Evolutionary conservation across 1,140 invertebrate species (phyloP).

Genomic region (Diorhabda elongata): DNA sequence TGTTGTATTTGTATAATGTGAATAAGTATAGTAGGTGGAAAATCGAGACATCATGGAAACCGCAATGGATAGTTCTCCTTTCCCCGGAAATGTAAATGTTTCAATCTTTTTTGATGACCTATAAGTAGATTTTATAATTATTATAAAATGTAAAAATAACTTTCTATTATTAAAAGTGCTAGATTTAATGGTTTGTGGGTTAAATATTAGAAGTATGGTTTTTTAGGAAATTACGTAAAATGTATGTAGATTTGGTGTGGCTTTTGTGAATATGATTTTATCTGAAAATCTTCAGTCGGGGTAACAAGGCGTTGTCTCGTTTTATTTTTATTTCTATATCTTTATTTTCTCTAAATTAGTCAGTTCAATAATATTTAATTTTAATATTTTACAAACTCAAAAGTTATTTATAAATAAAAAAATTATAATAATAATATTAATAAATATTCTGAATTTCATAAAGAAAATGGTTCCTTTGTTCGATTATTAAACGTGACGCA

Average conservation of each 20-base stretch:
- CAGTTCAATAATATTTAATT: no score
- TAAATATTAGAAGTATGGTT: background rate
- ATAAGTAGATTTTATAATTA: conserved; percentile 15
- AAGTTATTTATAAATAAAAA: no score
- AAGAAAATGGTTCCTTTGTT: no score
- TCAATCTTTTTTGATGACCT: conserved; percentile 17
- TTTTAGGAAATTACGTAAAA: background rate
- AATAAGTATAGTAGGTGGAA: background rate
- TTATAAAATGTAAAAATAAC: conserved; percentile 20
- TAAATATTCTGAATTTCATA: no score
- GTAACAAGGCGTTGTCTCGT: conserved; percentile 14
- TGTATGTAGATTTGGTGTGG: background rate
- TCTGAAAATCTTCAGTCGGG: background rate
- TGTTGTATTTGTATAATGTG: conserved; percentile 6
- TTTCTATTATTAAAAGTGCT: conserved; percentile 18
- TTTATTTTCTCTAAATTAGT: no score
- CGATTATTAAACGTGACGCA: no score
- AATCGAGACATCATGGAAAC: conserved; percentile 13
- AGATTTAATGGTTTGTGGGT: conserved; percentile 3
- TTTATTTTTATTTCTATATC: background rate
- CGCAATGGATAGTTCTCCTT: conserved; percentile 21
- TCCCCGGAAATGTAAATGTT: conserved; percentile 21
- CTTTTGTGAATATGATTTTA: background rate
- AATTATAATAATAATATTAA: no score
- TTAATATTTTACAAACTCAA: no score